phyloP scores from a whole-genome alignment of 2,797 vertebrate genomes.

The Peromyscus melanophrys region DNA sequence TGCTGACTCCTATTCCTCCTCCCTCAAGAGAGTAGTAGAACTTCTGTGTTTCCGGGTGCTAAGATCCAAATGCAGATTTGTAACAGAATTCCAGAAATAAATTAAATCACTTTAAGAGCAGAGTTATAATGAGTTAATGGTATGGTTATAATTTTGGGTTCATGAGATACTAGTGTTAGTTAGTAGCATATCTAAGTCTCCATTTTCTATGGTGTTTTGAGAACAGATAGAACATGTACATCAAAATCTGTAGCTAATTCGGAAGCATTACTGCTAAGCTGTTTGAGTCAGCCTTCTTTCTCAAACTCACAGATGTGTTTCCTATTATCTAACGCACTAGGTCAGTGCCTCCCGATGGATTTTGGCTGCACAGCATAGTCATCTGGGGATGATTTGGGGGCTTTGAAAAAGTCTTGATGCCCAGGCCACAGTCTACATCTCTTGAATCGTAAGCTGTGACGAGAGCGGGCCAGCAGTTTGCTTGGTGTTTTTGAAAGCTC shows the following conservation, averaged over 20 bases:
- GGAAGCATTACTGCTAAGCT: constrained; percentile 56
- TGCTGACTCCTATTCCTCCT: constrained; percentile 63
- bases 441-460: neutral
- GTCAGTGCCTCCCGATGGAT: constrained; percentile 44
- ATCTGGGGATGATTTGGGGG: constrained; percentile 46
- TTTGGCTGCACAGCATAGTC: constrained; percentile 45
- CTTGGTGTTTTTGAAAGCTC: neutral
- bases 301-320: constrained; percentile 69
- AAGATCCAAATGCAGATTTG: constrained; percentile 62
- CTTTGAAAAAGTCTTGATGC: constrained; percentile 56
- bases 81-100: constrained; percentile 75
- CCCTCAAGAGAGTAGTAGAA: constrained; percentile 65
- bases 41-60: constrained; percentile 14
- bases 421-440: constrained; percentile 17
- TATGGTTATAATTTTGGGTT: constrained; percentile 70
- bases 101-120: constrained; percentile 38
- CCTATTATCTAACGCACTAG: constrained; percentile 60
- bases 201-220: constrained; percentile 62
- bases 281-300: constrained; percentile 58
- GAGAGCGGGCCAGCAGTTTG: neutral
- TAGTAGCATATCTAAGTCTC: constrained; percentile 63
- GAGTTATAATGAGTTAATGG: constrained; percentile 71
- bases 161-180: constrained; percentile 64
- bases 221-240: constrained; percentile 61
- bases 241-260: constrained; percentile 74